Conservation (phyloP, 2,888 invertebrate genomes). For the Dichetophora obliterata region DNA sequence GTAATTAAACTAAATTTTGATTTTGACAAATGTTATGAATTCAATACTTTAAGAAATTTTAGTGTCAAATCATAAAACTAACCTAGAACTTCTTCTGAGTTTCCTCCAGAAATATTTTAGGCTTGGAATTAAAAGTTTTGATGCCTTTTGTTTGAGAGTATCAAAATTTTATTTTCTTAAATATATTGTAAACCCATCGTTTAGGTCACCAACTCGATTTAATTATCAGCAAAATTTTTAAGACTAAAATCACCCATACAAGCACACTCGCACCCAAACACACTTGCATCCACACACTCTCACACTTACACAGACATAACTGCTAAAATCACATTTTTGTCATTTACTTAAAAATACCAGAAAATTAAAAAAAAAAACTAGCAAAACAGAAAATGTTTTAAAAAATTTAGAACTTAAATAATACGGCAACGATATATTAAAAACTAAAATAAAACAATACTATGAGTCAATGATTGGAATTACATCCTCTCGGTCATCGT, state of each 20-base stretch:
- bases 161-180: too few relatives aligned
- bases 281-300: slow-evolving; percentile 38
- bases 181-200: too few relatives aligned
- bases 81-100: too few relatives aligned
- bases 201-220: too few relatives aligned
- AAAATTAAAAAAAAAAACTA: not conserved
- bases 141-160: too few relatives aligned
- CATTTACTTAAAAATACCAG: not conserved
- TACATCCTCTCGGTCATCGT: slow-evolving; percentile 55
- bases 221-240: not conserved
- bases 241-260: slow-evolving; percentile 42
- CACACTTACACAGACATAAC: slow-evolving; percentile 21
- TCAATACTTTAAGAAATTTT: not conserved
- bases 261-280: not conserved
- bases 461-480: slow-evolving; percentile 60
- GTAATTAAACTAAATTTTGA: not conserved
- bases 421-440: not conserved
- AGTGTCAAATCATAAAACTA: too few relatives aligned
- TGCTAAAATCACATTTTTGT: slow-evolving; percentile 37
- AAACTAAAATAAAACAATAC: slow-evolving; percentile 39
- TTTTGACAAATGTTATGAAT: not conserved
- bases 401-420: not conserved
- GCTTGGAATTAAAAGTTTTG: too few relatives aligned
- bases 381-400: not conserved
- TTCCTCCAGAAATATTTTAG: too few relatives aligned